These are phyloP conservation scores for Rhegmatorhina hoffmannsi DNA, from an alignment of 2,113 vertebrate genomes.

Conservation along the genomic window DNA sequence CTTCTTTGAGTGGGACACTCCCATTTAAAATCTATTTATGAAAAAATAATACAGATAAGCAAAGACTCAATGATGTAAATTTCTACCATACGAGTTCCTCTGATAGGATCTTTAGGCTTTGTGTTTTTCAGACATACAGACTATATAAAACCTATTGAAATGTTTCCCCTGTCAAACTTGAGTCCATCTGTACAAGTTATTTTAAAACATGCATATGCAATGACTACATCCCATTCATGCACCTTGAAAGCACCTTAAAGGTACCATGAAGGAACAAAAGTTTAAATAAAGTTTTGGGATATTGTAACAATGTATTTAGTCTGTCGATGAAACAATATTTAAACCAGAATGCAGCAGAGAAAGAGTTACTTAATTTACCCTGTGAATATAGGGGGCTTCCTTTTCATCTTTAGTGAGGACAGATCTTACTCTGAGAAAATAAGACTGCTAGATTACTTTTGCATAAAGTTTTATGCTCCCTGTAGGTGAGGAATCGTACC, in stretches of 20 bases:
- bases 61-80: not conserved
- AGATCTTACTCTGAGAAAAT: not conserved
- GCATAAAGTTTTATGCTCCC: not conserved
- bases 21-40: not conserved
- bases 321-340: not conserved
- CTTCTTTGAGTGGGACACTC: not conserved
- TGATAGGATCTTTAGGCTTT: not conserved
- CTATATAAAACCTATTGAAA: conserved; percentile 3
- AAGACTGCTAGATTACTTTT: not conserved
- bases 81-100: not conserved
- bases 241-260: not conserved
- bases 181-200: not conserved
- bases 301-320: not conserved
- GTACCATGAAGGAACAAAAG: not conserved
- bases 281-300: not conserved
- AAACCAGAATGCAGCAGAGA: not conserved
- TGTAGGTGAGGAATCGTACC: not conserved
- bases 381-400: not conserved
- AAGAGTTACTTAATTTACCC: not conserved
- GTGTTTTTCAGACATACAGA: not conserved
- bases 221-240: not conserved
- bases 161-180: not conserved
- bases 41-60: not conserved
- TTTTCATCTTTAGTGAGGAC: not conserved
- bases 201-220: not conserved